Evolutionary conservation across 2,888 invertebrate species (phyloP).

Genomic region (Ormyrus rosae): DNA sequence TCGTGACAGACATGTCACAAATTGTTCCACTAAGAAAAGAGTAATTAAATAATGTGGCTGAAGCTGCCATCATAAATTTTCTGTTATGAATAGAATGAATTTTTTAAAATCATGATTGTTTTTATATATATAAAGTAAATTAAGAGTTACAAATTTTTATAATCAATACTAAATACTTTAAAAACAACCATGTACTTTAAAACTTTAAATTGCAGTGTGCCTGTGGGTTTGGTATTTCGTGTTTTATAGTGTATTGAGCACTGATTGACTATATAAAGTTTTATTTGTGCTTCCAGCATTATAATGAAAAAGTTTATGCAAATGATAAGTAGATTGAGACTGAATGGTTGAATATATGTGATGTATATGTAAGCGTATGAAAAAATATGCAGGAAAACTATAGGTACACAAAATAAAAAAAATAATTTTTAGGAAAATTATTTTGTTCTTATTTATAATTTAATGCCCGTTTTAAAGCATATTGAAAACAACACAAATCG

Average conservation of each 20-base stretch:
- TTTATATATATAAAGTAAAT: conserved; percentile 29
- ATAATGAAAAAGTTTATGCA: not conserved
- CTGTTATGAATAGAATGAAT: conserved; percentile 74
- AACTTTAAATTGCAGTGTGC: not conserved
- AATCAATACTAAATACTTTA: conserved; percentile 14
- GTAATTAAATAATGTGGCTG: conserved; percentile 6
- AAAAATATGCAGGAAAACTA: not conserved
- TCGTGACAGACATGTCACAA: conserved; percentile 18
- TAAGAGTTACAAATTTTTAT: conserved; percentile 43
- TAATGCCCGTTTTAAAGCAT: too few species aligned
- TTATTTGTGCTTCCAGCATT: conserved; percentile 10
- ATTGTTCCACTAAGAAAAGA: conserved; percentile 38
- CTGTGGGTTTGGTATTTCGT: not conserved
- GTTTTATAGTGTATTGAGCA: not conserved
- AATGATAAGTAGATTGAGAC: not conserved
- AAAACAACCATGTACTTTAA: conserved; percentile 12
- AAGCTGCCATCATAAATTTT: conserved; percentile 83
- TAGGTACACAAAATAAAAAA: not conserved
- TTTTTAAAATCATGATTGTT: conserved; percentile 34
- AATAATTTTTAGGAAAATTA: too few species aligned
- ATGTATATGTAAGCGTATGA: not conserved
- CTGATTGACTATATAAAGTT: not conserved
- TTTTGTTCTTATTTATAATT: too few species aligned
- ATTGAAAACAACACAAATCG: too few species aligned
- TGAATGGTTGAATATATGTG: not conserved